These are phyloP conservation scores for Drosophila flavopinicola DNA, from an alignment of 2,888 invertebrate genomes.

Conservation along the genomic window DNA sequence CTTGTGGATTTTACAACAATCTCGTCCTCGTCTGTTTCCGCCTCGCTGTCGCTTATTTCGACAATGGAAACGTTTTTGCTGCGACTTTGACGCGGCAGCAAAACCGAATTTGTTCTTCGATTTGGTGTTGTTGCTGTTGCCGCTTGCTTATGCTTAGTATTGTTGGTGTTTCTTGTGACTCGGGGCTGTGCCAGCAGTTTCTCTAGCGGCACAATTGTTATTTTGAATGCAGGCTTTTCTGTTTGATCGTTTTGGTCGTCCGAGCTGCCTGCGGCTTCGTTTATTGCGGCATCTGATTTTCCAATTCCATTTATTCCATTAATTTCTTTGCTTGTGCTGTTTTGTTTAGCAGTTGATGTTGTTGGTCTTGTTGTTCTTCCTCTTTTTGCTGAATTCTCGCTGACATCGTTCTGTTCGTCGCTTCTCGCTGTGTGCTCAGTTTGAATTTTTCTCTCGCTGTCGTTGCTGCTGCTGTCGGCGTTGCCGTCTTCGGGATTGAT, in stretches of 20 bases:
- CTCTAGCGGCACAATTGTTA: slow-evolving; percentile 80
- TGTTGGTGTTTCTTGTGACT: slow-evolving; percentile 14
- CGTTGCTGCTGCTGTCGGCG: slow-evolving; percentile 17
- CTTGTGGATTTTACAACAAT: background rate
- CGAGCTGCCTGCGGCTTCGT: slow-evolving; percentile 18
- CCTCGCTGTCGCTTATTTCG: slow-evolving; percentile 70
- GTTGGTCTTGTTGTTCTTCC: background rate
- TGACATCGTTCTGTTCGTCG: slow-evolving; percentile 39
- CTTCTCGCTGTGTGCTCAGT: slow-evolving; percentile 10
- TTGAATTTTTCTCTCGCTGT: slow-evolving; percentile 17
- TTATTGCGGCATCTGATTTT: slow-evolving; percentile 14
- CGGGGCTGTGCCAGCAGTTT: slow-evolving; percentile 71
- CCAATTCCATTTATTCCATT: slow-evolving; percentile 31
- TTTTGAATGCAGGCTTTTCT: slow-evolving; percentile 59
- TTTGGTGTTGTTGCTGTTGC: background rate
- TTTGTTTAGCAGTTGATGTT: slow-evolving; percentile 17
- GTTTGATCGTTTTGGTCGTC: slow-evolving; percentile 14
- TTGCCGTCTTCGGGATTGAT: slow-evolving; percentile 40
- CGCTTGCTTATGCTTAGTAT: background rate
- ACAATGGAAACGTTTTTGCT: slow-evolving; percentile 67
- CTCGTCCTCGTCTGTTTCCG: slow-evolving; percentile 20
- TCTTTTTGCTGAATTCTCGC: slow-evolving; percentile 33
- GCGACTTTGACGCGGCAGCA: slow-evolving; percentile 38
- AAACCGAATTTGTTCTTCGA: background rate
- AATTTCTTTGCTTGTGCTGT: slow-evolving; percentile 10